These are phyloP conservation scores for Cephalopachus bancanus DNA, from an alignment of 2,797 vertebrate species.

Conservation along the genomic window DNA sequence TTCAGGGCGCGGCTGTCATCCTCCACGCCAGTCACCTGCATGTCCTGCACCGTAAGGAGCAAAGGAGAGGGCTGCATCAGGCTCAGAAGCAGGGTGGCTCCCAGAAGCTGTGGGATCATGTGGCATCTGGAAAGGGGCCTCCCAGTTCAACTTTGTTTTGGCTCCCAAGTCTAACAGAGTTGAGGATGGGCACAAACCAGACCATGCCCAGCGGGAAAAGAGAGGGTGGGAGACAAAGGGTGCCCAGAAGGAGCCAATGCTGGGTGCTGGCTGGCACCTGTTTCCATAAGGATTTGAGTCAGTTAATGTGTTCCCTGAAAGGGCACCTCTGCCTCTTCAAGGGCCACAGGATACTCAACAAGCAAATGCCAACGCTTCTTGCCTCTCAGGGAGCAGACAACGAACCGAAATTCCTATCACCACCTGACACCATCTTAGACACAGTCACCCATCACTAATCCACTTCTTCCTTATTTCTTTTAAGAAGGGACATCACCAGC, in stretches of 20 bases:
- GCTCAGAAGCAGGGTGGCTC: neutral
- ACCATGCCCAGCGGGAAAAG: neutral
- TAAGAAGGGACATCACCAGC: neutral
- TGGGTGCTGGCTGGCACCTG: neutral
- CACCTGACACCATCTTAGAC: neutral
- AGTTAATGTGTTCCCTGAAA: neutral
- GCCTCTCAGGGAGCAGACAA: slow-evolving; percentile 38
- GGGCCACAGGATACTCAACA: neutral
- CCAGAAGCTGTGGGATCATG: neutral
- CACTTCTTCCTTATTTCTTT: slow-evolving; percentile 29
- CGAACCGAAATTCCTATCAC: neutral
- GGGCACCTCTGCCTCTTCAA: neutral
- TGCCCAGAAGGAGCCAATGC: fast-evolving
- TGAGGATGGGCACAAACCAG: neutral
- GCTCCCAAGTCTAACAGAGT: neutral
- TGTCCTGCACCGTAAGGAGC: slow-evolving; percentile 91
- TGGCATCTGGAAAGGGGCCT: neutral
- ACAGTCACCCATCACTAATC: neutral
- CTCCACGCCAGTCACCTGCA: slow-evolving; percentile 99
- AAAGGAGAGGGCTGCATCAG: neutral
- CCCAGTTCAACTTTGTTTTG: neutral
- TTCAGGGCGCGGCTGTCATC: slow-evolving; percentile 98
- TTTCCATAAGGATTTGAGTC: neutral
- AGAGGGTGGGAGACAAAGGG: neutral
- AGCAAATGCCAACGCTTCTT: neutral